Percentiles rank a stretch among this genome's conserved stretches.
phyloP scores from a whole-genome alignment of 1,140 invertebrate genomes.

The Calycopis cecrops region DNA sequence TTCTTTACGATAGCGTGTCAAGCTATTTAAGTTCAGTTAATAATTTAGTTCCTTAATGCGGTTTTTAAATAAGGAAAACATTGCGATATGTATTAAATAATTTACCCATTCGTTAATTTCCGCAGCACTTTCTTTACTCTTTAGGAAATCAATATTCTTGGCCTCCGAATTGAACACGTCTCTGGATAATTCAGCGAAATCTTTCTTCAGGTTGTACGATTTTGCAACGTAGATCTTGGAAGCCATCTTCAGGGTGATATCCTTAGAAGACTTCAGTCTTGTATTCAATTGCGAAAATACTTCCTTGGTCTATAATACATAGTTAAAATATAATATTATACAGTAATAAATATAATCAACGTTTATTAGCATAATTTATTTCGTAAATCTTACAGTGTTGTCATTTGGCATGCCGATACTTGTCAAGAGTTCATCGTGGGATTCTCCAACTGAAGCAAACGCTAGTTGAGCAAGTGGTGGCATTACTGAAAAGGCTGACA shows the following conservation, averaged over 20 bases:
- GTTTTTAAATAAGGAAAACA: neutral
- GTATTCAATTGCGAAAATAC: slow-evolving; percentile 30
- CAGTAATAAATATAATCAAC: too few species aligned
- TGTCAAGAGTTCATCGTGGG: slow-evolving; percentile 47
- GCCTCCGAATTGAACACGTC: slow-evolving; percentile 34
- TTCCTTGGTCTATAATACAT: slow-evolving; percentile 35
- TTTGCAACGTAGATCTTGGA: slow-evolving; percentile 34
- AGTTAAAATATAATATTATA: neutral
- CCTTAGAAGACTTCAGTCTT: slow-evolving; percentile 29
- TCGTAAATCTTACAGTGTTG: slow-evolving; percentile 34
- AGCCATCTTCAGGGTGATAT: slow-evolving; percentile 29
- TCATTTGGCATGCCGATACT: slow-evolving; percentile 47
- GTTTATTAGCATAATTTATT: too few species aligned
- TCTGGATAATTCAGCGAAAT: slow-evolving; percentile 27
- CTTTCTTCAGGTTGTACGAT: slow-evolving; percentile 28
- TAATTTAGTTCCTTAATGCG: too few species aligned
- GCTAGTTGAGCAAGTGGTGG: slow-evolving; percentile 43
- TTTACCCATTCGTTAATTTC: slow-evolving; percentile 74
- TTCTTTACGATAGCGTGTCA: too few species aligned
- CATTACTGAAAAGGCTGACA: slow-evolving; percentile 53
- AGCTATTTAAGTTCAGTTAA: too few species aligned
- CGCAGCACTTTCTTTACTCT: slow-evolving; percentile 33
- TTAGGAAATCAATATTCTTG: slow-evolving; percentile 43
- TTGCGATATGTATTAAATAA: neutral
- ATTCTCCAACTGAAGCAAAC: slow-evolving; percentile 42